Conservation (phyloP, 1,140 invertebrate species). For the Hirudo medicinalis region DNA sequence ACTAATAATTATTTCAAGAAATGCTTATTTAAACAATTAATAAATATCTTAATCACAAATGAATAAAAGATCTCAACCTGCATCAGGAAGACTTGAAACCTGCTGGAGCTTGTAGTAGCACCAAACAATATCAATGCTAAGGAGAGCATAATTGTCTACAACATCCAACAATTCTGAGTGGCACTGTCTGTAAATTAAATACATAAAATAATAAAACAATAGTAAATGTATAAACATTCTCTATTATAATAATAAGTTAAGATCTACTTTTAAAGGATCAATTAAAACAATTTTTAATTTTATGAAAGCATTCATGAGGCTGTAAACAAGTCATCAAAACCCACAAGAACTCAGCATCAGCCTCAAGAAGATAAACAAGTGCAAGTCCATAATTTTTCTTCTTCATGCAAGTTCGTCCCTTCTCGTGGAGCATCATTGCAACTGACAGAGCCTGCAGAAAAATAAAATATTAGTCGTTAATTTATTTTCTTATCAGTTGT, state of each 20-base stretch:
- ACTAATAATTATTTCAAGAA: neutral
- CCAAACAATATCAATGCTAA: slow-evolving; percentile 71
- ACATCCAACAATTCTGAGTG: slow-evolving; percentile 51
- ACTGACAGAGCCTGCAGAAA: slow-evolving; percentile 47
- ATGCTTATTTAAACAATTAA: neutral
- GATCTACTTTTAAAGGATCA: no score
- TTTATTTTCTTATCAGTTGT: neutral
- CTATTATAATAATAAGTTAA: no score
- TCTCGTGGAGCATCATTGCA: slow-evolving; percentile 63
- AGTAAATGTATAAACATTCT: no score
- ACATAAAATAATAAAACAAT: slow-evolving; percentile 2
- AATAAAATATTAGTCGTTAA: neutral
- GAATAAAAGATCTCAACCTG: slow-evolving; percentile 30
- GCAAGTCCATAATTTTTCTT: slow-evolving; percentile 53
- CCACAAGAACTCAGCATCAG: slow-evolving; percentile 58
- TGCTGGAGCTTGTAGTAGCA: slow-evolving; percentile 62
- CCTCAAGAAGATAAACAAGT: slow-evolving; percentile 57
- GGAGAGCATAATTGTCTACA: slow-evolving; percentile 65
- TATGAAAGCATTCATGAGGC: no score
- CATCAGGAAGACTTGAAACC: slow-evolving; percentile 57
- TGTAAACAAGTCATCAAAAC: neutral
- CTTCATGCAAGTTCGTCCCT: slow-evolving; percentile 54
- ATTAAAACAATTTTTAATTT: no score
- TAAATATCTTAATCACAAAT: neutral
- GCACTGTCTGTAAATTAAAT: slow-evolving; percentile 47